phyloP scores from a whole-genome alignment of 1,140 invertebrate species.

The Pteromalus puparum region DNA sequence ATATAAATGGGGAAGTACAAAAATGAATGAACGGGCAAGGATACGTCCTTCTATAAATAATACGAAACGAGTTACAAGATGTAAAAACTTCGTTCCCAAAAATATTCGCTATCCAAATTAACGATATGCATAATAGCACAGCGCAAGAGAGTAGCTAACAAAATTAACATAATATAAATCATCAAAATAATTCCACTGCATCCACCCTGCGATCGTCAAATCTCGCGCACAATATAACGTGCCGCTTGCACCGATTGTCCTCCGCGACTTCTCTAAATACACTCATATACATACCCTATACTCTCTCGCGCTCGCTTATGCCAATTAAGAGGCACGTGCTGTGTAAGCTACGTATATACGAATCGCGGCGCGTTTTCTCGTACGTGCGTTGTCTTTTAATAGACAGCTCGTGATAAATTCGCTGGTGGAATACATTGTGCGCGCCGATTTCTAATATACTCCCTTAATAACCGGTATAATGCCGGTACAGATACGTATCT shows the following conservation, averaged over 20 bases:
- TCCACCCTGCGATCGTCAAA: no score
- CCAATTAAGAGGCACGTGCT: slow-evolving; percentile 9
- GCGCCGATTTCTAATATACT: not conserved
- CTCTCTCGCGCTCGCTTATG: not conserved
- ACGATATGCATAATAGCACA: no score
- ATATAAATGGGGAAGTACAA: no score
- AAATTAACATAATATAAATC: no score
- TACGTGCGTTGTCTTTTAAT: slow-evolving; percentile 23
- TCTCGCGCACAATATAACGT: not conserved
- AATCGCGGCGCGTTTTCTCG: not conserved
- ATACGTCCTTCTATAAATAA: no score
- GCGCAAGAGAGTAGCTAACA: no score
- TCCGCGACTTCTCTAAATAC: not conserved
- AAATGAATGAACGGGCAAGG: no score
- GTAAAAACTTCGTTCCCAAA: no score
- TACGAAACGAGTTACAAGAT: no score
- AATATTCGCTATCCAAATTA: no score
- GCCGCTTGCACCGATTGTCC: not conserved
- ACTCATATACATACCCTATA: not conserved
- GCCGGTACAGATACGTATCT: not conserved
- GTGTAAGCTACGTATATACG: not conserved
- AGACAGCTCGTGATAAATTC: slow-evolving; percentile 10
- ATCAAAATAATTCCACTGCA: no score
- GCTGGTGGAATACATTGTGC: not conserved
- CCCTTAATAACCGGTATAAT: not conserved